Evolutionary conservation across 2,888 invertebrate species (phyloP), one percentile per base, ranked within the genome.

Genomic region (Hymenopus coronatus): DNA sequence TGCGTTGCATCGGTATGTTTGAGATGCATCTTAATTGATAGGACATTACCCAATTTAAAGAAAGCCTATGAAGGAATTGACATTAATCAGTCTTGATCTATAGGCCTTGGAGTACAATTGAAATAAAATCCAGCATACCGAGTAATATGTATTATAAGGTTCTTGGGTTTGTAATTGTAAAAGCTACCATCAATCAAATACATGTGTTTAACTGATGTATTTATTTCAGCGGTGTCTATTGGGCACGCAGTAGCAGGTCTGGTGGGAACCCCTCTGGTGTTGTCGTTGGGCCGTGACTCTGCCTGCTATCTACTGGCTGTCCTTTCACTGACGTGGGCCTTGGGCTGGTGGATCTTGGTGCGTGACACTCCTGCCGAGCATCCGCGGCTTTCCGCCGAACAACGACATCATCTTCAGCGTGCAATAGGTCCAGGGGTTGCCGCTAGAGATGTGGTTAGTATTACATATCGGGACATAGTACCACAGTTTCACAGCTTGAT

Each of bases 201-300:
- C 12, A 40, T 40, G n/a, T n/a, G n/a, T n/a, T n/a, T n/a, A 12
- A 12, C 12, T 40, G 12, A 9, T 70, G 20, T 83, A 28, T 20
- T 70, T 70, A 4, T 70, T 70, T 81, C 87, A 94, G 95, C 94
- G 91, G 94, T 95, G 15, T 94, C 94, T 91, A 93, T 95, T 86
- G 95, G 95, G 28, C 94, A 95, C 91, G 94, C 94, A 46, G 92
- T 94, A 46, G 94, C 94, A 27, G 95, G 94, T 3, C 94, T 95
- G 92, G 91, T 95, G 82, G 95, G 95, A 12, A 94, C 94, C 2
- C 93, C 94, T 0, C 92, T 95, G 12, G 95, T 95, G 7, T 92
- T 94, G 89, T 92, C 93, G 85, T 92, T 94, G 30, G 95, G 95
- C 3, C 92, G 94, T 89, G 95, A 95, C 91, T 94, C 94, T 90